Evolutionary conservation across 2,888 invertebrate genomes (phyloP).

Genomic region (Dyspetes luteomarginatus): DNA sequence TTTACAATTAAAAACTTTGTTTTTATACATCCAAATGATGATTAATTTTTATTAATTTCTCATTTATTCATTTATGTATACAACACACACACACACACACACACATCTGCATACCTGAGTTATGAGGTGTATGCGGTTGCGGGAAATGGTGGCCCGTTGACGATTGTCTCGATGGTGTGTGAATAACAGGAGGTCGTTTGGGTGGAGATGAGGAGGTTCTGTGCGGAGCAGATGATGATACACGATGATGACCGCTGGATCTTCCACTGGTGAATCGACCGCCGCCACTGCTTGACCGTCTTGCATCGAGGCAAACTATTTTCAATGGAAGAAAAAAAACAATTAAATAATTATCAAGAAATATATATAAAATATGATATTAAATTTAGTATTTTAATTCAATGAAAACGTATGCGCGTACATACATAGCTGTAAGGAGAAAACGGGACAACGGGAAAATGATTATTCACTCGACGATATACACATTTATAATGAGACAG

Average conservation of each 20-base stretch:
- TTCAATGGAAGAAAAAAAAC: neutral
- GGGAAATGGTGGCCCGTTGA: constrained; percentile 23
- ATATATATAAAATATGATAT: too few species aligned
- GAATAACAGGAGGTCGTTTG: neutral
- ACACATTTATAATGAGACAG: too few species aligned
- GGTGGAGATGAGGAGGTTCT: constrained; percentile 9
- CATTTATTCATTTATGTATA: too few species aligned
- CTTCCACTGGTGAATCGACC: neutral
- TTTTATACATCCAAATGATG: too few species aligned
- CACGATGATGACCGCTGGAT: neutral
- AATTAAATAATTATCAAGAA: neutral
- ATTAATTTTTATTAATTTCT: too few species aligned
- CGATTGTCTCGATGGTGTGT: constrained; percentile 20
- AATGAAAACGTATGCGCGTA: too few species aligned
- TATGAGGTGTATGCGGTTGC: constrained; percentile 43
- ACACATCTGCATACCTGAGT: constrained; percentile 24
- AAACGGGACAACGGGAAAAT: too few species aligned
- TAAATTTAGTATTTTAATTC: too few species aligned
- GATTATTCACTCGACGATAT: too few species aligned
- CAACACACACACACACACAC: too few species aligned
- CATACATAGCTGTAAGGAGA: too few species aligned
- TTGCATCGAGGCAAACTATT: constrained; percentile 42
- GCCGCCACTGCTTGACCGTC: constrained; percentile 7
- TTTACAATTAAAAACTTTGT: neutral
- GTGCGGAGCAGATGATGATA: neutral